phyloP scores from a whole-genome alignment of 2,888 invertebrate species.

The Horisme vitalbata region DNA sequence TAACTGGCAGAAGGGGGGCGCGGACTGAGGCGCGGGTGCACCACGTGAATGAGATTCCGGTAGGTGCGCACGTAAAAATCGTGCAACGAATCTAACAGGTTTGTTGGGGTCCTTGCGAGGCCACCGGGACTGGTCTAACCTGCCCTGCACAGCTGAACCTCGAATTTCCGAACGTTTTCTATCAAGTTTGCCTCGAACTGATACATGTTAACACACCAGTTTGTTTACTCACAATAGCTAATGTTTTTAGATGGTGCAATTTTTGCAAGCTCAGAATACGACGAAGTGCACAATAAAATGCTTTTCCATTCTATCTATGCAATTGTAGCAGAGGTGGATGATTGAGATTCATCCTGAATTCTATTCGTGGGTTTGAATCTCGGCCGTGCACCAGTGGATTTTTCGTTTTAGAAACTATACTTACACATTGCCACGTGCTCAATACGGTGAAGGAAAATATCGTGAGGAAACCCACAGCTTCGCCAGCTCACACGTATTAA shows the following conservation, averaged over 20 bases:
- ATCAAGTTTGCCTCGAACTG: conserved; percentile 65
- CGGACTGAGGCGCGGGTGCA: conserved; percentile 63
- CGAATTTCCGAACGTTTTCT: conserved; percentile 78
- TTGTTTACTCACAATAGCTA: conserved; percentile 43
- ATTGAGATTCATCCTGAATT: too few relatives aligned
- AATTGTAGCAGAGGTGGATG: too few relatives aligned
- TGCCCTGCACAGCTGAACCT: conserved; percentile 78
- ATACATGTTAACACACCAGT: conserved; percentile 53
- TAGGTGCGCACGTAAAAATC: conserved; percentile 83
- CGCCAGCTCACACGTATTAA: too few relatives aligned
- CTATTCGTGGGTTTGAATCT: too few relatives aligned
- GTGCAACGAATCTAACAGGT: conserved; percentile 83
- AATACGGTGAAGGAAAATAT: too few relatives aligned
- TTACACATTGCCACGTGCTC: too few relatives aligned
- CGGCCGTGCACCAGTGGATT: too few relatives aligned
- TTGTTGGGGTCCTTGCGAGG: conserved; percentile 82
- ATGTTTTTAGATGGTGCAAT: conserved; percentile 36
- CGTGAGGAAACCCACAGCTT: too few relatives aligned
- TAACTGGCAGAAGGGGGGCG: conserved; percentile 67
- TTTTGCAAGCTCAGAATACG: conserved; percentile 38
- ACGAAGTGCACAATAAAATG: too few relatives aligned
- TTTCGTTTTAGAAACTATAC: too few relatives aligned
- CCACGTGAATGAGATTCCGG: conserved; percentile 82
- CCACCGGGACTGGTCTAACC: conserved; percentile 83
- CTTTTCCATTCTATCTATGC: too few relatives aligned